phyloP scores from a whole-genome alignment of 2,113 vertebrate genomes.

The Tychaedon coryphoeus region DNA sequence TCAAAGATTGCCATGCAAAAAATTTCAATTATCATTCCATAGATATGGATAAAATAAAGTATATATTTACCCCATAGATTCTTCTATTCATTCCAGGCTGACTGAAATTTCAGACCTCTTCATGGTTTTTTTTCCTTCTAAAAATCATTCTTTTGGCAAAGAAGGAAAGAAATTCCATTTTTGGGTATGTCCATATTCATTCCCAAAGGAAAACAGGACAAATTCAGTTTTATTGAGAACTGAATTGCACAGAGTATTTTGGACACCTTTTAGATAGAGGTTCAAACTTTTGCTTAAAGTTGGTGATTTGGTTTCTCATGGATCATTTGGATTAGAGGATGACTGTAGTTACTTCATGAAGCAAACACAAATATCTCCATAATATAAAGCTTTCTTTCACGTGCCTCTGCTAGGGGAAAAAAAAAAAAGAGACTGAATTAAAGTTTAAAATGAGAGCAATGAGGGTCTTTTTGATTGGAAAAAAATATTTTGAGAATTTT shows the following conservation, averaged over 20 bases:
- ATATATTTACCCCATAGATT: slow-evolving; percentile 13
- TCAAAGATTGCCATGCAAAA: slow-evolving; percentile 2
- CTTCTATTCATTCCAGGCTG: neutral
- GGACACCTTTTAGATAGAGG: neutral
- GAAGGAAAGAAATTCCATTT: neutral
- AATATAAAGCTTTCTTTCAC: neutral
- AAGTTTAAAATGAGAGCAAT: neutral
- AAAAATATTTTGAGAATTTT: neutral
- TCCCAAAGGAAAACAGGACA: neutral
- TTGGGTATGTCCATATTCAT: neutral
- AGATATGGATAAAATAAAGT: slow-evolving; percentile 20
- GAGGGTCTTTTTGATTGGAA: neutral
- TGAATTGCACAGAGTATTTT: neutral
- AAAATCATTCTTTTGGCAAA: neutral
- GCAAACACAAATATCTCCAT: neutral
- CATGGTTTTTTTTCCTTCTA: neutral
- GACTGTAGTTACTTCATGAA: neutral
- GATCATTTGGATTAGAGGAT: neutral
- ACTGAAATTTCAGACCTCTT: neutral
- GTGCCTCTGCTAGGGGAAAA: neutral
- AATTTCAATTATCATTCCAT: neutral
- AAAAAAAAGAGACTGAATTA: neutral
- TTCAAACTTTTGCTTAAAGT: neutral
- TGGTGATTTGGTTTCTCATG: neutral
- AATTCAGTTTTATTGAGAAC: neutral